A percentile compares a stretch with the other conserved stretches of the same genome.
phyloP scores from a whole-genome alignment of 2,797 vertebrate species.

The Cebuella pygmaea region DNA sequence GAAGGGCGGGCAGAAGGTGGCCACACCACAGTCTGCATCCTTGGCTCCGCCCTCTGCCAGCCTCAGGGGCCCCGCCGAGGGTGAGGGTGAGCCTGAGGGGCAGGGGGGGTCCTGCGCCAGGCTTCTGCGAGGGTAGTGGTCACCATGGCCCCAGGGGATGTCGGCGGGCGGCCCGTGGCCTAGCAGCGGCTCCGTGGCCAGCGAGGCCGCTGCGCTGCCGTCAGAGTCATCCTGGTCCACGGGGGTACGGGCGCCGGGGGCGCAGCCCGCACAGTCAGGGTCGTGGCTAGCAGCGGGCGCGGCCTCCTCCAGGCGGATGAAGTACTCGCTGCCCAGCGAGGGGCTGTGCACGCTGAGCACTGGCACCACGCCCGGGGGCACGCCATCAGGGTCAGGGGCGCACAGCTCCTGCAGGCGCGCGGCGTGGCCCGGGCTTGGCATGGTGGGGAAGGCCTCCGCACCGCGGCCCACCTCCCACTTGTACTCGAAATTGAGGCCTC shows the following conservation, averaged over 20 bases:
- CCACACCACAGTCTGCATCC: constrained; percentile 83
- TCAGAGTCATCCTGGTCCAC: constrained; percentile 85
- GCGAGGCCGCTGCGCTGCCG: constrained; percentile 89
- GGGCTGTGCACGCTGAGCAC: constrained; percentile 95
- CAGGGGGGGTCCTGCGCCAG: constrained; percentile 82
- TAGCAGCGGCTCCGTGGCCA: constrained; percentile 94
- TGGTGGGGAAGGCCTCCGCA: constrained; percentile 86
- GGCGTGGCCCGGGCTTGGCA: constrained; percentile 85
- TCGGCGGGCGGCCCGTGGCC: constrained; percentile 81
- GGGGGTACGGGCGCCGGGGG: constrained; percentile 88
- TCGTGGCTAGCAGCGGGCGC: constrained; percentile 85
- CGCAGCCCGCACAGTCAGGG: constrained; percentile 91
- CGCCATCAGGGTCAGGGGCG: constrained; percentile 88
- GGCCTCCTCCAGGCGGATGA: constrained; percentile 95
- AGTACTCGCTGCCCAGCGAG: constrained; percentile 94
- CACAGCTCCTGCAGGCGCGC: constrained; percentile 91
- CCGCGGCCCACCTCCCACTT: constrained; percentile 94
- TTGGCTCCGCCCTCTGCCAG: constrained; percentile 80
- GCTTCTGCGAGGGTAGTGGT: constrained; percentile 88
- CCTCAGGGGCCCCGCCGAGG: constrained; percentile 81
- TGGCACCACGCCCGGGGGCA: constrained; percentile 90
- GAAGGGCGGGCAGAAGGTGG: constrained; percentile 85
- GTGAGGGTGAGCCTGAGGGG: constrained; percentile 86
- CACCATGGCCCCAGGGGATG: constrained; percentile 86
- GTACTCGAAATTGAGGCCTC: constrained; percentile 97